These are phyloP conservation scores for Lydus trimaculatus DNA, from an alignment of 2,888 invertebrate genomes.

Conservation along the genomic window DNA sequence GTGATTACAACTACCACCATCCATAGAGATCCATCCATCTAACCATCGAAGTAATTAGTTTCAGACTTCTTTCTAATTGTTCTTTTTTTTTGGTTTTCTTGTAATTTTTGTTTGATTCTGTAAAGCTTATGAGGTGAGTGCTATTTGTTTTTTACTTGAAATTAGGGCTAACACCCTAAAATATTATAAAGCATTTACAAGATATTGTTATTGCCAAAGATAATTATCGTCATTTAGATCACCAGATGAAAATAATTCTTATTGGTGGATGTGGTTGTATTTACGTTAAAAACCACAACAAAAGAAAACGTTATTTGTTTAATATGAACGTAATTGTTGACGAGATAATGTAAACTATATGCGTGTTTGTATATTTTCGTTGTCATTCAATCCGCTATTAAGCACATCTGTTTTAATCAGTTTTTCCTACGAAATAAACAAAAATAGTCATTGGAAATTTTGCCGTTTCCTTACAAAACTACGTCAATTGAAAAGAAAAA, in stretches of 20 bases:
- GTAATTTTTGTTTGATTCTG: neutral
- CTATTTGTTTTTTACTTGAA: neutral
- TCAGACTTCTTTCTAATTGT: neutral
- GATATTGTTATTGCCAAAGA: neutral
- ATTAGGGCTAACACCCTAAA: neutral
- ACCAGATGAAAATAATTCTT: neutral
- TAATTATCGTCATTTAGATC: neutral
- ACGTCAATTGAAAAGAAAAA: too few relatives aligned
- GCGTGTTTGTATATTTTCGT: conserved; percentile 29
- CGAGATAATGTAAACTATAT: conserved; percentile 24
- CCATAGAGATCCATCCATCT: conserved; percentile 3
- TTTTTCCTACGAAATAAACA: neutral
- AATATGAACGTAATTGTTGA: conserved; percentile 20
- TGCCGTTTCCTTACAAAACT: too few relatives aligned
- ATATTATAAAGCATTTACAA: neutral
- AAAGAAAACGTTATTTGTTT: conserved; percentile 20
- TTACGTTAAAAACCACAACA: neutral
- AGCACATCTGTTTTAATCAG: neutral
- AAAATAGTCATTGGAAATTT: neutral
- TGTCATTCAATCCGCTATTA: neutral
- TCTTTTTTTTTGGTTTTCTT: neutral
- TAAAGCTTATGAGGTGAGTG: neutral
- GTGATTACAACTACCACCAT: conserved; percentile 1
- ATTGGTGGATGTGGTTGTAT: neutral
- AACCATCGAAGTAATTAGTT: neutral